Evolutionary conservation across 2,113 vertebrate species (phyloP).

Genomic region (Gymnocephalus cernua): DNA sequence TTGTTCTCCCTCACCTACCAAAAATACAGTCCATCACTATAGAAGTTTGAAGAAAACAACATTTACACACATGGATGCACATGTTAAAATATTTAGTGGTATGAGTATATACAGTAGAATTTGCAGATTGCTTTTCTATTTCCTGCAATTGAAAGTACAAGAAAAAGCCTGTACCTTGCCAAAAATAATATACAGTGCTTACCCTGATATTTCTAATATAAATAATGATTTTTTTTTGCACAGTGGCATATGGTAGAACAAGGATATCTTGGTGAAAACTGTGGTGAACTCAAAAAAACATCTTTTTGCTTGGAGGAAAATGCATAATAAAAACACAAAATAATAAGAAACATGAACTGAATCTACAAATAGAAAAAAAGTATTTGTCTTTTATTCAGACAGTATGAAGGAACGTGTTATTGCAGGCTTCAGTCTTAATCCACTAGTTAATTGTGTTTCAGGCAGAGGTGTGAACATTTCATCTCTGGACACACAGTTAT

Average conservation of each 20-base stretch:
- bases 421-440: constrained; percentile 30
- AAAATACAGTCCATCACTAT: background rate
- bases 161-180: background rate
- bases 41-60: background rate
- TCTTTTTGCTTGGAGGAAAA: background rate
- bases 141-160: background rate
- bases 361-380: background rate
- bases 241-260: background rate
- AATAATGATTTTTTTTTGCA: background rate
- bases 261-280: background rate
- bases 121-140: background rate
- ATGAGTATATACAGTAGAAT: background rate
- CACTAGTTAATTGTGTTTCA: constrained; percentile 37
- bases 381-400: constrained; percentile 50
- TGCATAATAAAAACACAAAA: background rate
- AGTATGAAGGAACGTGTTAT: constrained; percentile 16
- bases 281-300: background rate
- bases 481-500: constrained; percentile 23
- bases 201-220: background rate
- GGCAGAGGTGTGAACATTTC: constrained; percentile 31
- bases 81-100: background rate
- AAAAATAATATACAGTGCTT: background rate
- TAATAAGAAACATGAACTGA: background rate
- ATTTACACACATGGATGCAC: background rate
- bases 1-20: background rate